Evolutionary conservation across 2,888 invertebrate species (phyloP), one percentile per base, ranked within the genome.

Genomic region (Sminthurides aquaticus): DNA sequence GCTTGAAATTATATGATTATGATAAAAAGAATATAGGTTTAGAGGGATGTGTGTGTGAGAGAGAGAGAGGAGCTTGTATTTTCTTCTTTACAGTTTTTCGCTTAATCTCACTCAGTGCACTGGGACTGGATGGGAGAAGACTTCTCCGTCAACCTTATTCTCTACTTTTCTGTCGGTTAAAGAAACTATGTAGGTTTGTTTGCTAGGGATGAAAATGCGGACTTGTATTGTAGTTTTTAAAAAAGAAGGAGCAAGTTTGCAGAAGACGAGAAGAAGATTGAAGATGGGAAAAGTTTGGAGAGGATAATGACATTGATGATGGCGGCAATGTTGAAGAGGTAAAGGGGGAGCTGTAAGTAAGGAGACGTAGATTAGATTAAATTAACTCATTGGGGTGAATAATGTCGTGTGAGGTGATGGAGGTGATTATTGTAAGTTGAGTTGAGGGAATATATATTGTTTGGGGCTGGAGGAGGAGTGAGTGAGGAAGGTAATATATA

Each of bases 371-470:
- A 34, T 34, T 34, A 34, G 43, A 34, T 34, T 60, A 61, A 65
- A 65, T 65, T 60, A 65, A 65, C 60, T 65, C 65, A 65, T 60
- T 43, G 65, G 20, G n/a, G 54, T 25, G 55, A 54, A 54, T 60
- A 64, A 52, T 58, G 28, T 60, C 27, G 57, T 63, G 18, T 60
- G 43, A 34, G 43, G 43, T 34, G 43, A 34, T 34, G 43, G 43
- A 15, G 15, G 15, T 34, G 43, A 34, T 34, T 34, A 34, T 34
- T 15, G 15, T n/a, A n/a, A n/a, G n/a, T 34, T 34, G 43, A 11
- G 43, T 34, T 15, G 43, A 15, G 43, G 15, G 43, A 34, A 15
- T 5, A 34, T 11, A 34, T n/a, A n/a, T 5, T 34, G 15, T 34
- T 34, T 34, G 43, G 43, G 43, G 43, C 43, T 5, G 43, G 43